Evolutionary conservation across 2,797 vertebrate genomes (phyloP), one percentile per base, ranked within the genome.

Genomic region (Ctenopoma kingsleyae): DNA sequence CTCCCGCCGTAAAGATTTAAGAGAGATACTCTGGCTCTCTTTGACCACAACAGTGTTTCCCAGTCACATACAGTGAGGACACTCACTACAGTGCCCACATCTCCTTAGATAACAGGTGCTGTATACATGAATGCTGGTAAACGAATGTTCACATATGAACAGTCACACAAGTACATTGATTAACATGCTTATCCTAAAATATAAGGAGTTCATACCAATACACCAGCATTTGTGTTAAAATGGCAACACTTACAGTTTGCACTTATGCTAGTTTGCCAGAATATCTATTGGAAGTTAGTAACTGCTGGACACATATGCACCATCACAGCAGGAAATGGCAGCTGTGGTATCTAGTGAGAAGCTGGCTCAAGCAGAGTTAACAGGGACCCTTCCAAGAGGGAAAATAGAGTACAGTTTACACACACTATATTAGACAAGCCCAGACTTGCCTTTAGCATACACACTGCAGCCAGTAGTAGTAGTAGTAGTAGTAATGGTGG

Each of bases 371-470:
- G 63, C 66, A 59, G 74, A 84, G 80, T 80, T 85, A 86, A 87
- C 74, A 75, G 75, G 85, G 84, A 89, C 76, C 72, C 65, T 76
- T 92, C 92, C 91, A 93, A 90, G 82, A 87, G 77, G 78, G 89
- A 90, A 92, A 93, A 91, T 76, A 89, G 83, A 87, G 87, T 80
- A 78, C 71, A 82, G 84, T 92, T 91, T 90, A 89, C 81, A 84
- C 82, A 76, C 82, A 74, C 78, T 86, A 76, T 78, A 69, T 82
- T 81, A 71, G 92, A 91, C 93, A 93, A 92, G 93, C 83, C 92
- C 90, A 90, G 93, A 91, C 93, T 90, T 94, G 93, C 87, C 92
- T 90, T 79, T 85, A 72, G 40, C 83, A 67, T 71, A 81, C 70
- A 85, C 74, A 85, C 83, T 80, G 78, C 74, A 85, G 72, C 59